These are phyloP conservation scores for Bos taurus DNA, from an alignment of 2,113 vertebrate species.

Conservation along the genomic window DNA sequence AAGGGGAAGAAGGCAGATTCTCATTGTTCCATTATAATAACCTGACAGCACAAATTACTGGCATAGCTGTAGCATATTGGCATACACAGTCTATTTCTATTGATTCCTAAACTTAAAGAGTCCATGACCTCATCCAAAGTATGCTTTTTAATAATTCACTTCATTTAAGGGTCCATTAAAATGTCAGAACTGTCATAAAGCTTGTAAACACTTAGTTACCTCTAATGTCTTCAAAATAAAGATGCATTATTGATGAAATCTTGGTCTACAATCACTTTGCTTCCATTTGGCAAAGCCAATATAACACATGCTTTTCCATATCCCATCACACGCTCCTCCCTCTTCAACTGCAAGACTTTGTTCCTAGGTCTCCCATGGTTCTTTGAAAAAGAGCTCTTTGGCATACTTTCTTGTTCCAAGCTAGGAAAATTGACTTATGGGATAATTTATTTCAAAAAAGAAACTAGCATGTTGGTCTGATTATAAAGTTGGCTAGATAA, in stretches of 20 bases:
- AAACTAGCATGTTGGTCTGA: background rate
- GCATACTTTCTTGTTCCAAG: background rate
- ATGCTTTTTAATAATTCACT: constrained; percentile 57
- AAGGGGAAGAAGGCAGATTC: background rate
- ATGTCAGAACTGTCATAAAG: constrained; percentile 50
- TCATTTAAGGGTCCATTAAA: constrained; percentile 59
- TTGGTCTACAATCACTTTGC: constrained; percentile 15
- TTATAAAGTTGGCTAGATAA: constrained; percentile 19
- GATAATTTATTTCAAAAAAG: constrained; percentile 38
- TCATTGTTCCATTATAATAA: background rate
- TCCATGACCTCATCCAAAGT: constrained; percentile 53
- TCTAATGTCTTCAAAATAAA: constrained; percentile 54
- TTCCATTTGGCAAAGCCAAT: background rate
- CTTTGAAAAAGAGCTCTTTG: background rate
- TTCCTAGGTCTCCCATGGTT: background rate
- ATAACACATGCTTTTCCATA: background rate
- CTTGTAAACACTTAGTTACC: constrained; percentile 54
- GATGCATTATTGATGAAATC: constrained; percentile 55
- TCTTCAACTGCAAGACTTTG: background rate
- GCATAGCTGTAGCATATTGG: constrained; percentile 16
- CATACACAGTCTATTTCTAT: constrained; percentile 38
- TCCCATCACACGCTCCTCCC: background rate
- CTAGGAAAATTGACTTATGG: background rate
- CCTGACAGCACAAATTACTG: constrained; percentile 13
- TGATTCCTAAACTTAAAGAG: constrained; percentile 52